phyloP scores from a whole-genome alignment of 2,113 vertebrate genomes.

The Corythaixoides concolor region DNA sequence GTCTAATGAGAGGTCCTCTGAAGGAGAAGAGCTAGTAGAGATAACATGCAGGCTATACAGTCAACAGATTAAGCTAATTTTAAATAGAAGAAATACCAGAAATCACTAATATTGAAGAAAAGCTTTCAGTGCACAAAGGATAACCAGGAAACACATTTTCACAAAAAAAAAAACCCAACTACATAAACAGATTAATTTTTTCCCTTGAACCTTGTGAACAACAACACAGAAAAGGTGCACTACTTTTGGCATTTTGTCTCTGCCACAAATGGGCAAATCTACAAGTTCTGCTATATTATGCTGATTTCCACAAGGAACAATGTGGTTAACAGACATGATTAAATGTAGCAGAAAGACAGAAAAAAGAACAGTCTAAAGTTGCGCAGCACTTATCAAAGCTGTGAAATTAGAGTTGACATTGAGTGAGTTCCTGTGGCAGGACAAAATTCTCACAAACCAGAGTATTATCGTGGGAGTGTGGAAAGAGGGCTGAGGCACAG shows the following conservation, averaged over 20 bases:
- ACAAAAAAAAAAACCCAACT: background rate
- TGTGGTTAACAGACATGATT: background rate
- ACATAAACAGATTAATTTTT: background rate
- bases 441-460: background rate
- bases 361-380: background rate
- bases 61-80: background rate
- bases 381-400: background rate
- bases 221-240: background rate
- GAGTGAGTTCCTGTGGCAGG: background rate
- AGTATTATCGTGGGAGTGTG: background rate
- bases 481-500: background rate
- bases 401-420: background rate
- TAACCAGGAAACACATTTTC: background rate
- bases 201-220: background rate
- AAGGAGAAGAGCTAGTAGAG: background rate
- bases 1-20: background rate
- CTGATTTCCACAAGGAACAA: background rate
- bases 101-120: background rate
- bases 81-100: background rate
- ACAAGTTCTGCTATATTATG: background rate
- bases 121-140: background rate
- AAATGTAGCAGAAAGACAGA: background rate
- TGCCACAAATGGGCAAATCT: background rate
- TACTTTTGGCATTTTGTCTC: background rate
- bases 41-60: background rate